These are phyloP conservation scores for Lagenorhynchus albirostris DNA, from an alignment of 2,113 vertebrate species.

Conservation along the genomic window DNA sequence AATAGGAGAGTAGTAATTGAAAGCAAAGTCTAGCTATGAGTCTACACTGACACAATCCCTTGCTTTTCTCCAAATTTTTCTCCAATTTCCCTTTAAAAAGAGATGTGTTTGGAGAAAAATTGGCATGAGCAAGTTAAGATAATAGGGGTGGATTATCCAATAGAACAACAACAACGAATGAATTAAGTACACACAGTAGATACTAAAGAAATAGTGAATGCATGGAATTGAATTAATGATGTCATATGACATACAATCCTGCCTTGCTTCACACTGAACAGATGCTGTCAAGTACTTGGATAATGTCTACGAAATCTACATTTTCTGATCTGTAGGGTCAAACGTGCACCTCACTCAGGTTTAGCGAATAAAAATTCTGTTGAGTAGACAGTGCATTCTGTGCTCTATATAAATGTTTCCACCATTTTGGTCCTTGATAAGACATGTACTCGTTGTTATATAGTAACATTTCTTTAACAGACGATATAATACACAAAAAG, in stretches of 20 bases:
- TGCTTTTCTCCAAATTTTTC: neutral
- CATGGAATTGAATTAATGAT: neutral
- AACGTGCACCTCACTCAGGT: neutral
- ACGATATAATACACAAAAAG: neutral
- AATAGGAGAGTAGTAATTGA: neutral
- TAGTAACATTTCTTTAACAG: neutral
- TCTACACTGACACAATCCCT: neutral
- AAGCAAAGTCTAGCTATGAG: neutral
- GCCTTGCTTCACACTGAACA: neutral
- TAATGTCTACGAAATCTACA: neutral
- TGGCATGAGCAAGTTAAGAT: neutral
- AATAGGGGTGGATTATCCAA: neutral
- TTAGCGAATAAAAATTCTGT: neutral
- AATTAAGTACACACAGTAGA: neutral
- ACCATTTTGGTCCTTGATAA: neutral
- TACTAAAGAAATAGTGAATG: neutral
- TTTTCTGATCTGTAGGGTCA: neutral
- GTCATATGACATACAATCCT: neutral
- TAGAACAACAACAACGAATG: neutral
- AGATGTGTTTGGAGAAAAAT: neutral
- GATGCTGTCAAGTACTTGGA: neutral
- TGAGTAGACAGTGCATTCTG: neutral
- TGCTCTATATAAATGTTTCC: neutral
- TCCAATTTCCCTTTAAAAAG: neutral
- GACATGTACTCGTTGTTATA: neutral